Conservation (phyloP, 53 echinoderm and acorn worm genomes). For the Actinopyga echinites region DNA sequence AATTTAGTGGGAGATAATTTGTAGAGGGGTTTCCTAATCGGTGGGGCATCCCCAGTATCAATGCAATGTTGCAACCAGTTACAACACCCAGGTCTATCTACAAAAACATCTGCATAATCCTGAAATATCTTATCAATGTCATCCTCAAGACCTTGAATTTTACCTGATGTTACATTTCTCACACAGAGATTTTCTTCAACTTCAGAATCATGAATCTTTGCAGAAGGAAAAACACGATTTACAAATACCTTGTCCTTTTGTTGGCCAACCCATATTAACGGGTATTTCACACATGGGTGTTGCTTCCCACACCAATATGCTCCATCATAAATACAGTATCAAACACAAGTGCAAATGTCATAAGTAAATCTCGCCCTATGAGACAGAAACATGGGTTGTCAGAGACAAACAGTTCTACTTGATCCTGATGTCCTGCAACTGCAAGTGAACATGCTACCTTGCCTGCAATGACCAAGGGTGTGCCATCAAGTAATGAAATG, state of each 20-base stretch:
- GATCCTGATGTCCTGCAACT: too few species aligned
- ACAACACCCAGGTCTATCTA: neutral
- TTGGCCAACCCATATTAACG: neutral
- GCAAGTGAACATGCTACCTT: too few species aligned
- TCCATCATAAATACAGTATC: neutral
- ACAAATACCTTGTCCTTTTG: neutral
- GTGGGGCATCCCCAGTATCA: constrained; percentile 19
- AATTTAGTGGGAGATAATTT: constrained; percentile 19
- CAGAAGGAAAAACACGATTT: neutral
- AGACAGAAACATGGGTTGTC: too few species aligned
- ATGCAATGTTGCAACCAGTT: neutral
- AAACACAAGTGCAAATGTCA: neutral
- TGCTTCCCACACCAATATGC: neutral
- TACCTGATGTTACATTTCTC: neutral
- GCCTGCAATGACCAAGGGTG: neutral
- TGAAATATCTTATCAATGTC: neutral
- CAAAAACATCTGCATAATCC: neutral
- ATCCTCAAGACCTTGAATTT: neutral
- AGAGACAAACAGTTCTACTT: too few species aligned
- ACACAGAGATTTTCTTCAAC: neutral
- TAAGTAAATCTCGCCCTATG: neutral
- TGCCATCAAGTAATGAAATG: neutral
- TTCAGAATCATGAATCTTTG: neutral
- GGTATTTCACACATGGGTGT: neutral
- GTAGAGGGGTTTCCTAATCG: neutral